Conservation (phyloP, 2,797 vertebrate species). For the Macropodus opercularis region DNA sequence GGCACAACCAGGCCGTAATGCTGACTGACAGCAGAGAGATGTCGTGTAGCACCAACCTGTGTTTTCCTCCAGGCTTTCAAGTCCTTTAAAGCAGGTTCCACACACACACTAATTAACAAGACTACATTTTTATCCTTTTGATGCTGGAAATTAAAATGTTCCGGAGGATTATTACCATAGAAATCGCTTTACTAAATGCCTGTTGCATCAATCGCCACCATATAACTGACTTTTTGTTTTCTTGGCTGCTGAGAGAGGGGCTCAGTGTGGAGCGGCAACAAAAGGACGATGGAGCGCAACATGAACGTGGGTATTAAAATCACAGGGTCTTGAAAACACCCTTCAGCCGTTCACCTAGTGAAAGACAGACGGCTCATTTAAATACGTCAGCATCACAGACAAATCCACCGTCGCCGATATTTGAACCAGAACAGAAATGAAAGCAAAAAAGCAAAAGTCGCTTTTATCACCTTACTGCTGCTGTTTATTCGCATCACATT, state of each 20-base stretch:
- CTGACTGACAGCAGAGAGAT: conserved; percentile 75
- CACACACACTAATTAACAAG: conserved; percentile 74
- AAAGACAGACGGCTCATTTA: conserved; percentile 59
- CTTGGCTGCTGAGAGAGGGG: conserved; percentile 40
- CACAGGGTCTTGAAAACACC: conserved; percentile 61
- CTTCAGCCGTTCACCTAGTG: conserved; percentile 57
- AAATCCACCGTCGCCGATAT: conserved; percentile 74
- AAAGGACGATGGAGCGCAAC: conserved; percentile 45
- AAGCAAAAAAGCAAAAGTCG: conserved; percentile 49
- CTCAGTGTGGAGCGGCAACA: conserved; percentile 59
- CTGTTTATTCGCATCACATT: no score
- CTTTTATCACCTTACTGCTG: neutral
- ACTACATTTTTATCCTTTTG: conserved; percentile 69
- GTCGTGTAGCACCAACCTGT: conserved; percentile 59
- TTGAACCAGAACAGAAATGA: conserved; percentile 34
- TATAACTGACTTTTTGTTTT: conserved; percentile 68
- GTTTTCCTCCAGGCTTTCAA: conserved; percentile 66
- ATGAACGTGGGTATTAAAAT: conserved; percentile 73
- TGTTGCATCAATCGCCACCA: conserved; percentile 59
- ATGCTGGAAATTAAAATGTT: conserved; percentile 76
- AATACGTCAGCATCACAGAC: conserved; percentile 61
- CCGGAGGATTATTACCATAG: conserved; percentile 73
- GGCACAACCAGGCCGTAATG: conserved; percentile 67
- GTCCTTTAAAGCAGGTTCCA: conserved; percentile 68
- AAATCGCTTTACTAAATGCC: conserved; percentile 65